These are phyloP conservation scores for Oplegnathus fasciatus DNA, from an alignment of 2,113 vertebrate genomes.

Conservation along the genomic window DNA sequence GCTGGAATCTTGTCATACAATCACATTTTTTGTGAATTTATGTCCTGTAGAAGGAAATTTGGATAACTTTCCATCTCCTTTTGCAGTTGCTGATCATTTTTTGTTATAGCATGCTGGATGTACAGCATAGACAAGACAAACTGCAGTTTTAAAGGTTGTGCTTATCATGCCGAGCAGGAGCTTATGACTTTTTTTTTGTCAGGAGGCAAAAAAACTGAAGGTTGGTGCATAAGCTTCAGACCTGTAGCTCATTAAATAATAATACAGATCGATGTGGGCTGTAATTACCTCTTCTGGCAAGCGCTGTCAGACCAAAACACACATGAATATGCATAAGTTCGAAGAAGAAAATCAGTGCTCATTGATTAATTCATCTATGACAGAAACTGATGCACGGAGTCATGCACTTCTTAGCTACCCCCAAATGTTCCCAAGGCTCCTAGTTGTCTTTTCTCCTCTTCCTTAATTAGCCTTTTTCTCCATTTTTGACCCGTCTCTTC, in stretches of 20 bases:
- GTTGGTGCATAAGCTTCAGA: not conserved
- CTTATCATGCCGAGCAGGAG: not conserved
- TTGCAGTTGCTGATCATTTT: not conserved
- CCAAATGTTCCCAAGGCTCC: not conserved
- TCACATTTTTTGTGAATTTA: no score
- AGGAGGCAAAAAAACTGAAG: not conserved
- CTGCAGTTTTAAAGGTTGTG: not conserved
- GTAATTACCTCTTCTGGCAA: constrained; percentile 10
- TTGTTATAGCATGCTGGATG: not conserved
- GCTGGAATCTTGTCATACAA: not conserved
- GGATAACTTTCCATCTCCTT: not conserved
- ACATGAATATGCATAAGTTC: constrained; percentile 13
- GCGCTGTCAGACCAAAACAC: not conserved
- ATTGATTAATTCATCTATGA: not conserved
- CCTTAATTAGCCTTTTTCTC: not conserved
- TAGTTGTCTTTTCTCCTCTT: no score
- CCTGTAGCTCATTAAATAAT: constrained; percentile 16
- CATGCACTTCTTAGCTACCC: not conserved
- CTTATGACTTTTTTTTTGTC: not conserved
- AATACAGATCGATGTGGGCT: not conserved
- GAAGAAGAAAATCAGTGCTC: not conserved
- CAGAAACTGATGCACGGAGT: not conserved
- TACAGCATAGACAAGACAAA: not conserved
- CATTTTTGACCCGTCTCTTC: not conserved
- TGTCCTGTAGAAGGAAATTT: not conserved